Base-by-base conservation (phyloP, 2,113 vertebrate species). In the Leptobrachium leishanense region DNA sequence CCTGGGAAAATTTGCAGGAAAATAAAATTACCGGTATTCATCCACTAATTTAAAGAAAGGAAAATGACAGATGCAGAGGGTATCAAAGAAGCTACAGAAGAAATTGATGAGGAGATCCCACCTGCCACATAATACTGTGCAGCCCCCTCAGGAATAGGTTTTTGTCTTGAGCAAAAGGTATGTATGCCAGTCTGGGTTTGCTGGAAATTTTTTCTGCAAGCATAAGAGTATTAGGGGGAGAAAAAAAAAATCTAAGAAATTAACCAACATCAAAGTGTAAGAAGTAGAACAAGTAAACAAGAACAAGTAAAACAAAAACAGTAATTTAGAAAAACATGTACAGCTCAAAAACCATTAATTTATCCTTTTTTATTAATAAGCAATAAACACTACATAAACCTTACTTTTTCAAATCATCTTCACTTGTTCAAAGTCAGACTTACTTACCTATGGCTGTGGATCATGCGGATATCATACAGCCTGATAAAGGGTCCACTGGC, bases 111-210 rank as follows among this genome's bases (percentile, higher is more conserved):
- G 43, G 46, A 59, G 74, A 74, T 46, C 68, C 80, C 2, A 99
- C 98, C 98, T 95, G 98, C 98, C 39, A 99, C 96, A 5, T 98
- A 99, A 89, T 99, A 99, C 90, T 99, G 98, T 0, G 95, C 97
- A 0, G 98, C 97, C 8, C 95, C 96, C 0, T 99, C 97, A 0
- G 97, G 98, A 77, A 99, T 97, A 7, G 96, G 94, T 39, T 96
- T 98, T 90, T 95, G 95, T 41, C 92, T 89, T 71, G 98, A 96
- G 71, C 96, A 98, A 90, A 99, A 97, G 0, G 98, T 97, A 84
- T 98, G 96, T 54, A 98, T 94, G 2, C 94, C 95, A 44, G 97
- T 94, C 0, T 94, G 92, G 39, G 93, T 92, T 74, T 88, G 93
- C 90, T 96, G 96, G 91, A 95, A 84, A 84, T 93, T 95, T 82